Percentiles rank a stretch among this genome's conserved stretches.
phyloP scores from a whole-genome alignment of 2,113 vertebrate genomes.

The human (Homo sapiens) region DNA sequence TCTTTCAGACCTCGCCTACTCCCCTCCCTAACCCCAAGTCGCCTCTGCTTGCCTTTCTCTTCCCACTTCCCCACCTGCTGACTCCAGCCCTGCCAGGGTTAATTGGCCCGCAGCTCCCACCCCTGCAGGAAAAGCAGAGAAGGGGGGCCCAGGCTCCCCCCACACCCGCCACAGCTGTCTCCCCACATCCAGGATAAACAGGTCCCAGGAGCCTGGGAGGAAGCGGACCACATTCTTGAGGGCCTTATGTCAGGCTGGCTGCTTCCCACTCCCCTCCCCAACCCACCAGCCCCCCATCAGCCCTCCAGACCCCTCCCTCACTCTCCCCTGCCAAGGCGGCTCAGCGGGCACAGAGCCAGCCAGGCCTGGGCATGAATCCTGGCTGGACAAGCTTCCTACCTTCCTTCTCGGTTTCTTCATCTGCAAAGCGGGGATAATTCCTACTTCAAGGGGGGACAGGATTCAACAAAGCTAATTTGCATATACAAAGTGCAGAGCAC shows the following conservation, averaged over 20 bases:
- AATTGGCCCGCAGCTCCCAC: background rate
- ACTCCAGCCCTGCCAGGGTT: constrained; percentile 1
- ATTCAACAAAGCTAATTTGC: too few species aligned
- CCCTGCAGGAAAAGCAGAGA: background rate
- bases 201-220: constrained; percentile 50
- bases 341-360: accelerated
- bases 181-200: constrained; percentile 76
- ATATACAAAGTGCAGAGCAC: accelerated
- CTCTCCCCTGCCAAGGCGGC: background rate
- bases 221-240: constrained; percentile 77
- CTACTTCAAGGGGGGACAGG: background rate
- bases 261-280: background rate
- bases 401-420: background rate
- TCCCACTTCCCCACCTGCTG: accelerated
- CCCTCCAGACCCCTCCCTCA: background rate
- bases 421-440: background rate
- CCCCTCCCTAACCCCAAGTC: too few species aligned
- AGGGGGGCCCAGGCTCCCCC: background rate
- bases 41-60: background rate
- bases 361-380: background rate
- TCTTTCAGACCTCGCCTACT: accelerated
- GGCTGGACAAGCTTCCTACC: background rate
- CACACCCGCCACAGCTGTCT: constrained; percentile 81
- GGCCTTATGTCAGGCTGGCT: constrained; percentile 66
- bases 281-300: background rate